Evolutionary conservation across 2,113 vertebrate genomes (phyloP).

Genomic region (Colinus virginianus): DNA sequence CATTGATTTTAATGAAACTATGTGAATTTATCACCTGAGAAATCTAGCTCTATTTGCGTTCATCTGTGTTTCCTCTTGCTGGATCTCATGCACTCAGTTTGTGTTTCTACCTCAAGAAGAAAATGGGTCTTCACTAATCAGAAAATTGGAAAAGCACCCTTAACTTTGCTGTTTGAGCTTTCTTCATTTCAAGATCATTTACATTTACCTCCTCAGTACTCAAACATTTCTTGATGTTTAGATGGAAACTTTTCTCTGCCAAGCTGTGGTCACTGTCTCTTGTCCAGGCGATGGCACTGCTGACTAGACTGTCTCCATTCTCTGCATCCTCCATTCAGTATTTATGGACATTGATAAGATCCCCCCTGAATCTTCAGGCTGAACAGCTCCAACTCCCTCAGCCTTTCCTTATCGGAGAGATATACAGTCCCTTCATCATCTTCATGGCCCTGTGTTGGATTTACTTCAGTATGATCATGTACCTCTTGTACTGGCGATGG

Average conservation of each 20-base stretch:
- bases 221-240: not conserved
- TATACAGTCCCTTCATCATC: not conserved
- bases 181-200: not conserved
- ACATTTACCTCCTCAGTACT: not conserved
- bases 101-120: not conserved
- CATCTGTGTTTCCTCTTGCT: not conserved
- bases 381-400: not conserved
- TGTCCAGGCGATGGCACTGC: not conserved
- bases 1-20: slow-evolving; percentile 21
- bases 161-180: not conserved
- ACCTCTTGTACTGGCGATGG: not conserved
- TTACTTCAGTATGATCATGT: not conserved
- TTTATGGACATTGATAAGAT: not conserved
- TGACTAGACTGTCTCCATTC: not conserved
- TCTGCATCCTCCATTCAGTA: not conserved
- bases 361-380: not conserved
- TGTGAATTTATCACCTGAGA: not conserved
- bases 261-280: not conserved
- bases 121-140: not conserved
- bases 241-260: not conserved
- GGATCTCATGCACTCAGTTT: not conserved
- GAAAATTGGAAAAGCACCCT: not conserved
- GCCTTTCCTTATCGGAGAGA: not conserved
- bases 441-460: not conserved
- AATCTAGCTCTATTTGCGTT: not conserved